These are phyloP conservation scores for Drosophila fulvimacula DNA, from an alignment of 2,888 invertebrate species.

Conservation along the genomic window DNA sequence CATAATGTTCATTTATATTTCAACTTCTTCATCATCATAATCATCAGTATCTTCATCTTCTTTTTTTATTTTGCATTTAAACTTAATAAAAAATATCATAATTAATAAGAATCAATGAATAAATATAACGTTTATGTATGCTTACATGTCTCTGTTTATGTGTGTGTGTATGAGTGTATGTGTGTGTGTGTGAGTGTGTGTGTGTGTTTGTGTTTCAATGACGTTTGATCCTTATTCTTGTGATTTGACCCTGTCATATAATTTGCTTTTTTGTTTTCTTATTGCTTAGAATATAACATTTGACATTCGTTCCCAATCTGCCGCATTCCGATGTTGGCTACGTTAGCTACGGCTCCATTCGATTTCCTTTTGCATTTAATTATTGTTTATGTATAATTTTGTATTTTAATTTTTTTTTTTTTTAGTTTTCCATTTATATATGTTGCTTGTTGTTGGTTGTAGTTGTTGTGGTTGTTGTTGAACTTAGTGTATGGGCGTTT, in stretches of 20 bases:
- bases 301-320: constrained; percentile 35
- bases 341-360: constrained; percentile 33
- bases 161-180: constrained; percentile 42
- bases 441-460: constrained; percentile 34
- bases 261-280: constrained; percentile 47
- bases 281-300: constrained; percentile 72
- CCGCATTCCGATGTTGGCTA: constrained; percentile 22
- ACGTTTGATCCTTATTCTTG: constrained; percentile 28
- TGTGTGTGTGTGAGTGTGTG: constrained; percentile 30
- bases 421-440: constrained; percentile 13
- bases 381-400: constrained; percentile 31
- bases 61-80: constrained; percentile 55
- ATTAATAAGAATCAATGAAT: constrained; percentile 80
- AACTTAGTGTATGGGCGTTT: constrained; percentile 93
- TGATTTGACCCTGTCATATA: constrained; percentile 38
- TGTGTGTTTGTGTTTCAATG: constrained; percentile 22
- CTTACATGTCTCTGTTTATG: constrained; percentile 47
- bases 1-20: constrained; percentile 56
- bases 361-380: constrained; percentile 25
- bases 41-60: constrained; percentile 33
- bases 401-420: constrained; percentile 11
- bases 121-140: constrained; percentile 74
- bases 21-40: constrained; percentile 29
- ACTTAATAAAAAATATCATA: constrained; percentile 77
- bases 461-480: constrained; percentile 44